phyloP scores from a whole-genome alignment of 1,140 invertebrate species.

The Akabosia matsudoensis region DNA sequence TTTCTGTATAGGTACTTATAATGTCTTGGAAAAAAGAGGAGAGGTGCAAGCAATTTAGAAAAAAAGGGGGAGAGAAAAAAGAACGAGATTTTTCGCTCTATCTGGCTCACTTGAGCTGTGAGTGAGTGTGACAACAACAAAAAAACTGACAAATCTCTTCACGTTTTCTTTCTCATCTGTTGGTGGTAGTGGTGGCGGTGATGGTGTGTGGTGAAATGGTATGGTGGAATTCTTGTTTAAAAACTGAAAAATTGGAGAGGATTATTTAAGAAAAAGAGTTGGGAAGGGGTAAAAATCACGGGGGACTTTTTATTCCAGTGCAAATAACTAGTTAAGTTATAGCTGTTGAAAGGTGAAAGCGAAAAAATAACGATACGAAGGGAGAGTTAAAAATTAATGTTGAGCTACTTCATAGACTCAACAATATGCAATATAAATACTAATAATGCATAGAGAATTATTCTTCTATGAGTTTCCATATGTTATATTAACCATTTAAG shows the following conservation, averaged over 20 bases:
- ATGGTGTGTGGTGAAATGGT: background rate
- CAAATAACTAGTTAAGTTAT: too few relatives aligned
- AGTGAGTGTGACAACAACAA: background rate
- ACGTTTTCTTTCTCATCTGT: background rate
- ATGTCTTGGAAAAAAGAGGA: too few relatives aligned
- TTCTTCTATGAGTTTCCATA: too few relatives aligned
- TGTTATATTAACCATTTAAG: too few relatives aligned
- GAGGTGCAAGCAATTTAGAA: too few relatives aligned
- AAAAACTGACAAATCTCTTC: background rate
- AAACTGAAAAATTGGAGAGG: background rate
- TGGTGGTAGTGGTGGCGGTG: background rate
- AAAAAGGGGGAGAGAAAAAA: background rate
- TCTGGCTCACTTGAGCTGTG: background rate
- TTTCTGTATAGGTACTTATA: too few relatives aligned
- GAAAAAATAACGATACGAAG: too few relatives aligned
- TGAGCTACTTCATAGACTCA: too few relatives aligned
- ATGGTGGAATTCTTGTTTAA: background rate
- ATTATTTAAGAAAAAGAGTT: background rate
- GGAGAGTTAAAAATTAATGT: too few relatives aligned
- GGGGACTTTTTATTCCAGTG: background rate
- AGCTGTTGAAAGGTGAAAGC: too few relatives aligned
- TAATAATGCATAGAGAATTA: too few relatives aligned
- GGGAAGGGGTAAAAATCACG: background rate
- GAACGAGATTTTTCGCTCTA: background rate
- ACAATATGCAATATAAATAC: too few relatives aligned